A percentile compares a stretch with the other conserved stretches of the same genome.
phyloP scores from a whole-genome alignment of 2,113 vertebrate species.

The Leiothrix lutea region DNA sequence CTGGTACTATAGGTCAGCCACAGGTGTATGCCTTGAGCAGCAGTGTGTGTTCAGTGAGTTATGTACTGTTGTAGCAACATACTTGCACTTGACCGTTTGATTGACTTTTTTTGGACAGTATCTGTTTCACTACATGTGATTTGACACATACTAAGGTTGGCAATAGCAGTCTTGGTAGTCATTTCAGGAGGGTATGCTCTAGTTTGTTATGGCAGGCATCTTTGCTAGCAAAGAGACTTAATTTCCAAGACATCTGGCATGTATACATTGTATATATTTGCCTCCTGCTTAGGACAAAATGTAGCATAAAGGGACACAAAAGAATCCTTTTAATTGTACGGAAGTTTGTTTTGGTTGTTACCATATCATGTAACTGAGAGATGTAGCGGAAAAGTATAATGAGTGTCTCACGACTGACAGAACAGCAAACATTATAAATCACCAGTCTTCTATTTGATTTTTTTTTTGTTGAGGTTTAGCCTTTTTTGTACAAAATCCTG shows the following conservation, averaged over 20 bases:
- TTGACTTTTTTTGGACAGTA: neutral
- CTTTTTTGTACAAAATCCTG: neutral
- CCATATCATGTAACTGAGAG: neutral
- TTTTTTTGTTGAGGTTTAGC: neutral
- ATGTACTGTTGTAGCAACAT: neutral
- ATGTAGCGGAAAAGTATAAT: neutral
- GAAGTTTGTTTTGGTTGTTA: neutral
- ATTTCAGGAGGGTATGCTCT: neutral
- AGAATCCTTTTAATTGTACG: neutral
- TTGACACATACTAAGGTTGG: neutral
- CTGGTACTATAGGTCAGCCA: rapidly evolving
- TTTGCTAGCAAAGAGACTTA: neutral
- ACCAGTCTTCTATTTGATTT: neutral
- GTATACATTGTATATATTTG: neutral
- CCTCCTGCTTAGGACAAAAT: neutral
- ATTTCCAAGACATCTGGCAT: neutral
- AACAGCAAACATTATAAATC: neutral
- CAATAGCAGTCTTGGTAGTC: neutral
- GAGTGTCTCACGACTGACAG: neutral
- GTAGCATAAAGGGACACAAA: neutral
- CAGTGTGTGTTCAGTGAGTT: neutral
- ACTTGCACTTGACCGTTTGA: neutral
- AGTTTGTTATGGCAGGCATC: neutral
- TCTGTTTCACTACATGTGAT: neutral
- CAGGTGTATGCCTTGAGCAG: neutral